Evolutionary conservation across 2,113 vertebrate species (phyloP).

Genomic region (Tinamus guttatus): DNA sequence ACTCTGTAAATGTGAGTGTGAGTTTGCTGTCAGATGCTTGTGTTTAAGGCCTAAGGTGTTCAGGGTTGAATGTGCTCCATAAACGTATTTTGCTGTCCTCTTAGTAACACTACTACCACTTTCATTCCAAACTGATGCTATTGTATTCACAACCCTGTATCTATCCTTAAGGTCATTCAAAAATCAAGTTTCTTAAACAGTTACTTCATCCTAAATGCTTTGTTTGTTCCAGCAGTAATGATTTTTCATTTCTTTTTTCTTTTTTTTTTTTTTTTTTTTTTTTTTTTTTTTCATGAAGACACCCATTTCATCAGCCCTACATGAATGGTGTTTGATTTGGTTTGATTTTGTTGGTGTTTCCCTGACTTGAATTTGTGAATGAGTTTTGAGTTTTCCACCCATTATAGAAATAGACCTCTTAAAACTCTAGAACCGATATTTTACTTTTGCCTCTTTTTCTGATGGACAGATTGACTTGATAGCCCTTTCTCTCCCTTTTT

Average conservation of each 20-base stretch:
- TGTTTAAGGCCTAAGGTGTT: neutral
- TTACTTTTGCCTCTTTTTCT: neutral
- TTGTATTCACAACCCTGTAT: neutral
- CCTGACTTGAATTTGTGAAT: neutral
- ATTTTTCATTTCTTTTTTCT: neutral
- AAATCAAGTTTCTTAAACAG: neutral
- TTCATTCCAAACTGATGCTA: neutral
- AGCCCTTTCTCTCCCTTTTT: neutral
- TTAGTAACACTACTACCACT: neutral
- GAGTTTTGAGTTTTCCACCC: neutral
- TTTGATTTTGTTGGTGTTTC: neutral
- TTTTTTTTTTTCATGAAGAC: neutral
- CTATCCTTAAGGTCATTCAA: neutral
- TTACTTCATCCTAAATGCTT: neutral
- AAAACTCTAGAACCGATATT: neutral
- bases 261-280: neutral
- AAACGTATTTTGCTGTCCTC: neutral
- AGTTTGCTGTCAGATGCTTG: neutral
- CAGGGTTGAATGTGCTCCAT: neutral
- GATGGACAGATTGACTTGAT: rapidly evolving
- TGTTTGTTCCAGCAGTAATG: neutral
- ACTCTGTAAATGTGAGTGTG: rapidly evolving
- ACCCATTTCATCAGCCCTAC: neutral
- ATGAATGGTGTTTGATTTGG: neutral
- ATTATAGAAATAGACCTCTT: neutral